A percentile compares a stretch with the other conserved stretches of the same genome.
phyloP scores from a whole-genome alignment of 2,113 vertebrate genomes.

The Phrynosoma platyrhinos region DNA sequence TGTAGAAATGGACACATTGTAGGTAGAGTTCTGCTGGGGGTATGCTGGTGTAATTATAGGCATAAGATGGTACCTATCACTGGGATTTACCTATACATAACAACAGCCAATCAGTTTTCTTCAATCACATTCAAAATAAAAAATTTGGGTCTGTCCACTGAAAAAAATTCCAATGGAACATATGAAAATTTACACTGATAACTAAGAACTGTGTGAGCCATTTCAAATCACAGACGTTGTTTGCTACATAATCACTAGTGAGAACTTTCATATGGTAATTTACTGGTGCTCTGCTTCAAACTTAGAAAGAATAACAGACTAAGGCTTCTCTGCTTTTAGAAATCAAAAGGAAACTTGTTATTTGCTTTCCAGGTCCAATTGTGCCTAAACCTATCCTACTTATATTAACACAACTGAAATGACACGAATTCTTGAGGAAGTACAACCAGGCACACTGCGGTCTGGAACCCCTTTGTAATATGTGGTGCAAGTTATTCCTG shows the following conservation, averaged over 20 bases:
- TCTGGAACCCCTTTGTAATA: slow-evolving; percentile 27
- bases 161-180: slow-evolving; percentile 58
- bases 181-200: slow-evolving; percentile 26
- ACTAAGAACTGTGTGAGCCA: slow-evolving; percentile 32
- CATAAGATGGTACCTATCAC: slow-evolving; percentile 94
- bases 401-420: slow-evolving; percentile 14
- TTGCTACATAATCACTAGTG: not conserved
- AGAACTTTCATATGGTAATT: not conserved
- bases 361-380: not conserved
- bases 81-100: slow-evolving; percentile 87
- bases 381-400: not conserved
- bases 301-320: not conserved
- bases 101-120: slow-evolving; percentile 87
- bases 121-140: slow-evolving; percentile 79
- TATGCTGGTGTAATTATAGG: slow-evolving; percentile 96
- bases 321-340: slow-evolving; percentile 35
- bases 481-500: slow-evolving; percentile 51
- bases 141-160: slow-evolving; percentile 79
- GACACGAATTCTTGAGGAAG: slow-evolving; percentile 31
- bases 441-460: slow-evolving; percentile 41
- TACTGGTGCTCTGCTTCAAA: slow-evolving; percentile 30
- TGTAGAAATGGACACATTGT: slow-evolving; percentile 92
- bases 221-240: not conserved
- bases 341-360: not conserved
- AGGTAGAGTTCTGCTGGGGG: slow-evolving; percentile 93